phyloP scores from a whole-genome alignment of 2,113 vertebrate genomes.

The Apaloderma vittatum region DNA sequence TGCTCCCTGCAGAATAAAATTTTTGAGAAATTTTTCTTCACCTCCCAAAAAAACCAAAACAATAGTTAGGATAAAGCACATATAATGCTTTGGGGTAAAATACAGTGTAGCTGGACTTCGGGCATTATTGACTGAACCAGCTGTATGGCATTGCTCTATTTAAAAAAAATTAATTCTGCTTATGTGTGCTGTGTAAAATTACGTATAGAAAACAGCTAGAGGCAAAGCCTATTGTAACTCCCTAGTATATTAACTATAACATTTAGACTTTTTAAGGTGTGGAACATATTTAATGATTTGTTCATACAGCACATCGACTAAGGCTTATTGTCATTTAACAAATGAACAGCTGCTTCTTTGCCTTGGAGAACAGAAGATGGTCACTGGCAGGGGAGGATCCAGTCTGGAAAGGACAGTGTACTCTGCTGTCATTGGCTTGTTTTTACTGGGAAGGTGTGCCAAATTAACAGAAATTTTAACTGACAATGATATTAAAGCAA shows the following conservation, averaged over 20 bases:
- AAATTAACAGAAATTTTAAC: not conserved
- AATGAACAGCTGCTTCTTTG: not conserved
- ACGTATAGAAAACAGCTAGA: not conserved
- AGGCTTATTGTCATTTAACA: not conserved
- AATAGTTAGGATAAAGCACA: not conserved
- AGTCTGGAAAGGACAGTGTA: not conserved
- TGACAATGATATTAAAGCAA: not conserved
- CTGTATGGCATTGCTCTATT: not conserved
- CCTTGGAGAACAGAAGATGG: not conserved
- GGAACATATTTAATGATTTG: not conserved
- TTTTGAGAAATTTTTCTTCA: not conserved
- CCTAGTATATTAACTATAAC: not conserved
- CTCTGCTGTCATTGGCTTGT: not conserved
- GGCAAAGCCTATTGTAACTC: not conserved
- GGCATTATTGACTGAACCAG: not conserved
- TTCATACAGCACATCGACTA: not conserved
- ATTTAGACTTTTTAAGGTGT: not conserved
- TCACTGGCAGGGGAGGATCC: not conserved
- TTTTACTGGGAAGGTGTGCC: not conserved
- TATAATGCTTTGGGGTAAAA: not conserved
- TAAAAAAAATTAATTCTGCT: slow-evolving; percentile 2
- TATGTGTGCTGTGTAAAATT: not conserved
- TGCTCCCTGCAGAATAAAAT: not conserved
- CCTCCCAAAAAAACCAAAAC: not conserved
- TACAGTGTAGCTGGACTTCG: not conserved